A percentile compares a stretch with the other conserved stretches of the same genome.
Conservation (phyloP, 2,797 vertebrate genomes). For the Chloroceryle inda region DNA sequence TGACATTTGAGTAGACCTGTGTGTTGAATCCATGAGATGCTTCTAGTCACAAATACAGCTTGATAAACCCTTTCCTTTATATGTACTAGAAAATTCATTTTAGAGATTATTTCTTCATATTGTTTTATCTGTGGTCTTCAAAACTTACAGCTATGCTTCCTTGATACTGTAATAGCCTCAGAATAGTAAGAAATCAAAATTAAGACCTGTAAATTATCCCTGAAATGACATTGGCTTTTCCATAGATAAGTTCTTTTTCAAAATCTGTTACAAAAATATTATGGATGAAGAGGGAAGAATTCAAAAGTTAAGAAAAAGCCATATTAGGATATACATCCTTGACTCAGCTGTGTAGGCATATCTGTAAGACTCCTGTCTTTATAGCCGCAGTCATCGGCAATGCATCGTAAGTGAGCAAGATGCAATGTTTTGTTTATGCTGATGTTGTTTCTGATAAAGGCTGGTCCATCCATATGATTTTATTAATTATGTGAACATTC, state of each 20-base stretch:
- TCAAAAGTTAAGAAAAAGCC: constrained; percentile 51
- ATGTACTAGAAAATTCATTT: background rate
- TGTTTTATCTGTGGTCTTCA: background rate
- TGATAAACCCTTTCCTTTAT: background rate
- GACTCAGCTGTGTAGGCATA: constrained; percentile 1
- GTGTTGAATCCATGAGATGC: background rate
- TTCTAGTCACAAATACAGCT: background rate
- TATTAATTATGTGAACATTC: background rate
- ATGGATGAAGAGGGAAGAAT: background rate
- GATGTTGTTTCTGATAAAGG: constrained; percentile 20
- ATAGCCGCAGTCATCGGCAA: background rate
- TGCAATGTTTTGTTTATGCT: background rate
- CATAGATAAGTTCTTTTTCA: background rate
- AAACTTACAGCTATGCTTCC: background rate
- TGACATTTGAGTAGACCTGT: background rate
- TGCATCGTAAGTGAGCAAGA: background rate
- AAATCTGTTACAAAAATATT: constrained; percentile 29
- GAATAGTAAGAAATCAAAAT: background rate
- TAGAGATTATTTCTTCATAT: background rate
- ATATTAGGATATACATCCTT: constrained; percentile 17
- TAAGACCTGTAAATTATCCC: background rate
- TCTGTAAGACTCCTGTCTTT: background rate
- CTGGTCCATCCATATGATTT: background rate
- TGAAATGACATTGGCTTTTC: background rate
- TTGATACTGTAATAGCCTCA: background rate